Evolutionary conservation across 2,113 vertebrate genomes (phyloP).

Genomic region (Amazona guildingii): DNA sequence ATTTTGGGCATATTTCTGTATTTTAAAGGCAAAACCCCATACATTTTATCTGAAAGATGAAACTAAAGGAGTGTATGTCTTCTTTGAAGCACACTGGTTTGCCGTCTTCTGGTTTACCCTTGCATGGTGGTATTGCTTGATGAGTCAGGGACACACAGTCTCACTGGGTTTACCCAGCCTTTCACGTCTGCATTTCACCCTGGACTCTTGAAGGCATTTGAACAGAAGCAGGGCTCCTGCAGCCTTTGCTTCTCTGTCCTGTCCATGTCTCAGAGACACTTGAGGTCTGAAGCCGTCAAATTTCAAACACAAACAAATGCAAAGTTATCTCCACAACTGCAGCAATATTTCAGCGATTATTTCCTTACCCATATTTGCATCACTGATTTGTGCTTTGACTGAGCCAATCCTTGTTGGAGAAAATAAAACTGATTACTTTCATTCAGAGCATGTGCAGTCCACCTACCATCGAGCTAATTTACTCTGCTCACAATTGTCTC

Average conservation of each 20-base stretch:
- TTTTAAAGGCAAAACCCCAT: background rate
- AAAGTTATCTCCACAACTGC: background rate
- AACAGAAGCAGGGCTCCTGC: background rate
- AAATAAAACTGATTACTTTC: background rate
- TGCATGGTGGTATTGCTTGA: background rate
- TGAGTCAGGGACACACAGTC: background rate
- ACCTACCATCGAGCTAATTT: conserved; percentile 21
- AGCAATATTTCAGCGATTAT: background rate
- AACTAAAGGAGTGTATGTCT: background rate
- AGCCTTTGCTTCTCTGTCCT: background rate
- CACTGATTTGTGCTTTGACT: background rate
- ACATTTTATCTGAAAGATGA: background rate
- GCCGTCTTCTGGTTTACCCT: background rate
- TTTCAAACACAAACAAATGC: background rate
- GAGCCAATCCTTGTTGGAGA: background rate
- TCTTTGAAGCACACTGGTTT: background rate
- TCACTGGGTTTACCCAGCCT: background rate
- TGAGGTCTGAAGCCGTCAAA: background rate
- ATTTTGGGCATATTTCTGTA: background rate
- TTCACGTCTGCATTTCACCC: background rate
- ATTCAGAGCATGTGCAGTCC: background rate
- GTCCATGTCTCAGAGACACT: background rate
- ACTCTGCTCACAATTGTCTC: conserved; percentile 20
- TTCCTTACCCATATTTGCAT: background rate
- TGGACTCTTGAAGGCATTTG: background rate